phyloP scores from a whole-genome alignment of 2,113 vertebrate species.

The Cyphotilapia sp. region DNA sequence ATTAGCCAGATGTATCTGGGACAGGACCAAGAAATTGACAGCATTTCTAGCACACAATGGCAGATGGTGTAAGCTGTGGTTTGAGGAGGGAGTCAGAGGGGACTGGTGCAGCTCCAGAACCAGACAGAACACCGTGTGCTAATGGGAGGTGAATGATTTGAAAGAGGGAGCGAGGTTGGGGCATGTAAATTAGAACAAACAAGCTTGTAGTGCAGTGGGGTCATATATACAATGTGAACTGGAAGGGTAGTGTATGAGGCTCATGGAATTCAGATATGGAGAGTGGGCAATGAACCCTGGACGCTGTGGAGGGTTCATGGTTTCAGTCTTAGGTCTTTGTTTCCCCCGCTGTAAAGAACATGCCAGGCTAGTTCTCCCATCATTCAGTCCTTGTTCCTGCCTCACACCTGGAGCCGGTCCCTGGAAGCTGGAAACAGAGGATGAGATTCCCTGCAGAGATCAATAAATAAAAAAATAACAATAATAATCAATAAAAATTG shows the following conservation, averaged over 20 bases:
- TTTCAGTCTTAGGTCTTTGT: not conserved
- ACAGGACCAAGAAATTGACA: not conserved
- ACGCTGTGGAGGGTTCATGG: not conserved
- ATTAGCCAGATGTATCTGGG: not conserved
- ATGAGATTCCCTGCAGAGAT: not conserved
- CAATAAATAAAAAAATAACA: not conserved
- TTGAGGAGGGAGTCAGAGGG: not conserved
- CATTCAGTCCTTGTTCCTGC: not conserved
- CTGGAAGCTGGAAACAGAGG: not conserved
- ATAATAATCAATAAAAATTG: rapidly evolving
- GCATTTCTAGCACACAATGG: not conserved
- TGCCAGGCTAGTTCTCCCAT: not conserved
- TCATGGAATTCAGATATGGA: rapidly evolving
- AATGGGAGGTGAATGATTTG: not conserved
- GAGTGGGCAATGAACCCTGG: not conserved
- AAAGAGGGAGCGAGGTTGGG: not conserved
- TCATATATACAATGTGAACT: not conserved
- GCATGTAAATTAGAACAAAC: not conserved
- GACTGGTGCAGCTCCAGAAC: not conserved
- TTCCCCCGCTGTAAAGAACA: not conserved
- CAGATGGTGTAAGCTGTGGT: not conserved
- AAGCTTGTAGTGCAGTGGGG: not conserved
- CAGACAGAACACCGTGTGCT: rapidly evolving
- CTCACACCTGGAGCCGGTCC: not conserved
- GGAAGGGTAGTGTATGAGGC: not conserved